Percentiles rank a stretch among this genome's conserved stretches.
Conservation (phyloP, 1,140 invertebrate genomes). For the Charaxes varanes region DNA sequence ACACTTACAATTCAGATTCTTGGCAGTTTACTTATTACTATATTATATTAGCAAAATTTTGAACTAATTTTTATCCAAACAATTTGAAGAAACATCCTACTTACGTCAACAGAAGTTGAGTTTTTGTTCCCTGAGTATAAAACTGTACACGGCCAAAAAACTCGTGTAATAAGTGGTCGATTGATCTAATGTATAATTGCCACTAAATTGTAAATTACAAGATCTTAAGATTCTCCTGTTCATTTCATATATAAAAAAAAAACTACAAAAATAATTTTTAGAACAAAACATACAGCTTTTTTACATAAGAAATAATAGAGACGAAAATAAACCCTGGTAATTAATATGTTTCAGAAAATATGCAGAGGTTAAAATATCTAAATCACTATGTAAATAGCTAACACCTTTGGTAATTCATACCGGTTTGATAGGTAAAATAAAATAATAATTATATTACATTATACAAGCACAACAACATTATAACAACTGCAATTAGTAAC, state of each 20-base stretch:
- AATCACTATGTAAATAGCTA: slow-evolving; percentile 61
- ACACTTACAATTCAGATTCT: slow-evolving; percentile 18
- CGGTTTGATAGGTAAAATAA: slow-evolving; percentile 50
- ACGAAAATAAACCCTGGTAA: slow-evolving; percentile 33
- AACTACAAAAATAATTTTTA: slow-evolving; percentile 41
- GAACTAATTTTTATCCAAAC: slow-evolving; percentile 10
- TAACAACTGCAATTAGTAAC: slow-evolving; percentile 34
- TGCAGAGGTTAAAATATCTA: slow-evolving; percentile 47
- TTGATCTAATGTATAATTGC: slow-evolving; percentile 45
- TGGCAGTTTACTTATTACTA: slow-evolving; percentile 16
- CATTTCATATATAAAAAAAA: slow-evolving; percentile 28
- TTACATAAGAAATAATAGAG: slow-evolving; percentile 16
- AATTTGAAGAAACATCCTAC: slow-evolving; percentile 8
- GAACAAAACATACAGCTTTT: slow-evolving; percentile 14
- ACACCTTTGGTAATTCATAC: slow-evolving; percentile 70
- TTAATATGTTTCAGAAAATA: slow-evolving; percentile 29
- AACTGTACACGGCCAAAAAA: slow-evolving; percentile 39
- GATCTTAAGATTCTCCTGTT: slow-evolving; percentile 19
- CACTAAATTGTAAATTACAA: slow-evolving; percentile 33
- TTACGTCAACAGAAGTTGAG: slow-evolving; percentile 27
- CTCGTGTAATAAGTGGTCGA: slow-evolving; percentile 26
- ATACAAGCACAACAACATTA: slow-evolving; percentile 37
- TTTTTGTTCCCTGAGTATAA: slow-evolving; percentile 53
- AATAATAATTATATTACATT: slow-evolving; percentile 49
- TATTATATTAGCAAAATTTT: slow-evolving; percentile 26